phyloP scores from a whole-genome alignment of 2,888 invertebrate genomes.

The Lobophora halterata region DNA sequence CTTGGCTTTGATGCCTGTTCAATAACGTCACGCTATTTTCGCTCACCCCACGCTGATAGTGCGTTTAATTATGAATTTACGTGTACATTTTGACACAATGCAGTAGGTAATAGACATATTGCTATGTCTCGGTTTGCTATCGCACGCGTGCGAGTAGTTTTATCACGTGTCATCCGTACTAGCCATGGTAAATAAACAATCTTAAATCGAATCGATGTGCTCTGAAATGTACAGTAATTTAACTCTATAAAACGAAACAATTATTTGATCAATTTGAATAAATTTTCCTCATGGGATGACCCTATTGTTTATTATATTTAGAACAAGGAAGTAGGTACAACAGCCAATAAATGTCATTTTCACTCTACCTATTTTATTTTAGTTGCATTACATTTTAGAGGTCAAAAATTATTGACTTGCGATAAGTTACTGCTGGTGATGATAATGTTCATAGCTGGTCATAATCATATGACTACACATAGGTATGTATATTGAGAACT shows the following conservation, averaged over 20 bases:
- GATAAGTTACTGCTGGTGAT: no score
- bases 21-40: slow-evolving; percentile 49
- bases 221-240: slow-evolving; percentile 19
- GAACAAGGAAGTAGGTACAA: no score
- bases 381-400: no score
- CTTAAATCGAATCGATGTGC: slow-evolving; percentile 31
- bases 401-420: no score
- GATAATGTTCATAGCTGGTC: no score
- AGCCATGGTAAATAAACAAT: slow-evolving; percentile 53
- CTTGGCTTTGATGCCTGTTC: slow-evolving; percentile 35
- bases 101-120: slow-evolving; percentile 23
- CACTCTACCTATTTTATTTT: no score
- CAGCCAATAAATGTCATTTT: no score
- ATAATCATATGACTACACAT: no score
- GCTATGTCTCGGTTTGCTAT: slow-evolving; percentile 35
- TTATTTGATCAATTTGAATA: no score
- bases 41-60: slow-evolving; percentile 41
- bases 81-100: slow-evolving; percentile 21
- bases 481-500: no score
- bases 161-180: slow-evolving; percentile 46
- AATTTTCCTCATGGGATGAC: no score
- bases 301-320: no score
- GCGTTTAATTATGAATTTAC: slow-evolving; percentile 41
- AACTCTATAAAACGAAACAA: slow-evolving; percentile 9
- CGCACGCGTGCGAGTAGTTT: slow-evolving; percentile 38